Base-by-base conservation (phyloP, 2,888 invertebrate species). In the Crossocerus cetratus region DNA sequence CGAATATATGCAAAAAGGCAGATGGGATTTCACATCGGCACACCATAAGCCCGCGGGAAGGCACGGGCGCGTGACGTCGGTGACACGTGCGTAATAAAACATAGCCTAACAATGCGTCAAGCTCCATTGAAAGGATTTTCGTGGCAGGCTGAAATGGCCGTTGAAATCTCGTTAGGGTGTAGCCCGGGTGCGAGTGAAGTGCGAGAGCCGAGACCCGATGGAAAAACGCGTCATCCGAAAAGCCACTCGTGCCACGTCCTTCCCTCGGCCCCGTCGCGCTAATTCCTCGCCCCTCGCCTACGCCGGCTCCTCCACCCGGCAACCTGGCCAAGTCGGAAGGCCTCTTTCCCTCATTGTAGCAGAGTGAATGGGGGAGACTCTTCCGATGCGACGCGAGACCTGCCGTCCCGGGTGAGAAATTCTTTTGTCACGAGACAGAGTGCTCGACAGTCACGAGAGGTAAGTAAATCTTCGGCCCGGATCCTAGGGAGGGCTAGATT, bases 141-240 rank as follows among this genome's bases (percentile, higher is more conserved):
- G 21, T 61, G 65, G 44, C 65, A 20, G 60, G 64, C 70, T 60
- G 69, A 78, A 78, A 64, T 74, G 71, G 68, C 63, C 66, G 62
- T 76, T 58, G 68, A 77, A 78, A 78, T 76, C 77, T 76, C 64
- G 76, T 78, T 78, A 76, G 68, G 68, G 65, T 53, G 61, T 57
- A 65, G 2, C 32, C 32, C 32, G 32, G 32, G 32, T 32, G 32
- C 32, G 32, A 32, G 32, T 32, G 76, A 76, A 77, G 70, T 65
- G 53, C 62, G 57, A 49, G 57, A 8, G 55, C 58, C 14, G 3
- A n/a, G 16, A 2, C 49, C 14, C 49, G 49, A 16, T 49, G 14
- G 65, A 53, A 61, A 55, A 57, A 13, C 53, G 63, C 75, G 71
- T 68, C 67, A 45, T 43, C 64, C 65, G 67, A 65, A 76, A 76